These are phyloP conservation scores for Heliconius erato DNA, from an alignment of 2,888 invertebrate species.

Conservation along the genomic window DNA sequence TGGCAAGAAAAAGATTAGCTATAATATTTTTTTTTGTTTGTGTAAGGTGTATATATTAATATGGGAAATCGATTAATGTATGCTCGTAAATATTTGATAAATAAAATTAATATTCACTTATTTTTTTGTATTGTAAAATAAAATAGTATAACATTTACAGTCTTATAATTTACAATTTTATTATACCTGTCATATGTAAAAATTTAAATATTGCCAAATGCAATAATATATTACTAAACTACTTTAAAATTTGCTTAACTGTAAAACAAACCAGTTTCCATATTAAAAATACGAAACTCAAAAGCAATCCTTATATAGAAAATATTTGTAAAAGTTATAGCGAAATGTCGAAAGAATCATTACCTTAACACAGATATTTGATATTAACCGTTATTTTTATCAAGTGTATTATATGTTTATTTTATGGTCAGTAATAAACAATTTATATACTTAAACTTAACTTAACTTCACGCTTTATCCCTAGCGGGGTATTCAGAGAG, in stretches of 20 bases:
- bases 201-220: not conserved
- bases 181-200: too few species aligned
- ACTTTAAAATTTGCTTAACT: not conserved
- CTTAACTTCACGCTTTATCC: too few species aligned
- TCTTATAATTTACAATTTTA: too few species aligned
- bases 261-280: not conserved
- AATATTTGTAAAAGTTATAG: not conserved
- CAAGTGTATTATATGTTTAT: not conserved
- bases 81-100: too few species aligned
- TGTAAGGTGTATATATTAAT: too few species aligned
- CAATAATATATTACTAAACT: not conserved
- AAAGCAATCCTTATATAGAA: constrained; percentile 4
- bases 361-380: constrained; percentile 1
- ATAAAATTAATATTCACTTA: too few species aligned
- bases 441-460: not conserved
- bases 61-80: too few species aligned
- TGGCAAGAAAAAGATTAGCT: not conserved
- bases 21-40: too few species aligned
- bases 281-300: not conserved
- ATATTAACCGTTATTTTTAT: not conserved
- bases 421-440: not conserved
- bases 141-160: too few species aligned
- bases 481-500: too few species aligned
- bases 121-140: too few species aligned
- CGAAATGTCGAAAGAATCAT: not conserved